A percentile compares a stretch with the other conserved stretches of the same genome.
These are phyloP conservation scores for Zootoca vivipara DNA, from an alignment of 2,113 vertebrate species.

Conservation along the genomic window DNA sequence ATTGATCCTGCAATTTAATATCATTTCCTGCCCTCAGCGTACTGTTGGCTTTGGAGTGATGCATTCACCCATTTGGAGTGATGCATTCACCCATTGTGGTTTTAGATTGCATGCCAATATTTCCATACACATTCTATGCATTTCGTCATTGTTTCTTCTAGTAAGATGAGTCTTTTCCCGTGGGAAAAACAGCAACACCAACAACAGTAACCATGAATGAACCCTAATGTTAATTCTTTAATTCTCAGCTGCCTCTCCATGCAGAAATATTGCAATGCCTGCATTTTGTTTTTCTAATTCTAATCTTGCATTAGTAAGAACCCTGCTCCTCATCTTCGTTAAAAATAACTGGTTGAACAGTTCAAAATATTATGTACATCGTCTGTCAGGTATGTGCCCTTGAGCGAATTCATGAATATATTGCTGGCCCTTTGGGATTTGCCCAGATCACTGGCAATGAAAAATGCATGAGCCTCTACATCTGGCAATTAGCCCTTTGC, in stretches of 20 bases:
- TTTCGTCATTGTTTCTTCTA: constrained; percentile 51
- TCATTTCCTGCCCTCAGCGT: background rate
- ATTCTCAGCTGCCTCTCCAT: constrained; percentile 34
- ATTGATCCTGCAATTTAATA: constrained; percentile 9
- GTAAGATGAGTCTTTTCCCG: constrained; percentile 55
- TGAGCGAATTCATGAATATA: background rate
- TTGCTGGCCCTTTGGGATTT: background rate
- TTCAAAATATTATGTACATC: background rate
- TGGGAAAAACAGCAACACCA: background rate
- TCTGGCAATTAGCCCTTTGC: background rate
- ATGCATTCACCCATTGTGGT: constrained; percentile 54
- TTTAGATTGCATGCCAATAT: constrained; percentile 50
- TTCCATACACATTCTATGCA: constrained; percentile 19
- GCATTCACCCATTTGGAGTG: constrained; percentile 36
- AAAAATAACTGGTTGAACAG: constrained; percentile 11
- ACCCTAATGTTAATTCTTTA: constrained; percentile 42
- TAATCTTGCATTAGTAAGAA: constrained; percentile 27
- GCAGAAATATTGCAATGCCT: constrained; percentile 7
- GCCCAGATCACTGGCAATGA: fast-evolving
- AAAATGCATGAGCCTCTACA: constrained; percentile 20
- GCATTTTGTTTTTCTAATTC: constrained; percentile 33
- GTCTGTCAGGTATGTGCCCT: background rate
- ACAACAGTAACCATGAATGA: constrained; percentile 21
- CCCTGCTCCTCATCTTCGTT: constrained; percentile 38
- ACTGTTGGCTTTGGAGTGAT: background rate